phyloP scores from a whole-genome alignment of 2,888 invertebrate species.

The Aphidius colemani region DNA sequence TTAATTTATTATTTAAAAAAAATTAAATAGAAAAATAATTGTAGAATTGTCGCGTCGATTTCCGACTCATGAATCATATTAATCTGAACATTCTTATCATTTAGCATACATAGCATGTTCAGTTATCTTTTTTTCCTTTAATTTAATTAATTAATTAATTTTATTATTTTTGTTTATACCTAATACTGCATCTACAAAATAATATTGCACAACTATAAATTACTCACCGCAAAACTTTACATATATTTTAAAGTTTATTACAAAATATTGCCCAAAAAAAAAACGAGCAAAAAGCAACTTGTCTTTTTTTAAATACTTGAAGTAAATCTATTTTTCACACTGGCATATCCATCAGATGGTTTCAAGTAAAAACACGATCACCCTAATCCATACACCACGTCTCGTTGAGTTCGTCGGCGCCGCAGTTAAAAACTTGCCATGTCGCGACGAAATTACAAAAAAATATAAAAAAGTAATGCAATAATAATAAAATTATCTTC shows the following conservation, averaged over 20 bases:
- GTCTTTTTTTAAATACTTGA: too few relatives aligned
- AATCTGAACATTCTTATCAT: slow-evolving; percentile 40
- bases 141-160: too few relatives aligned
- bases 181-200: too few relatives aligned
- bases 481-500: neutral
- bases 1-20: neutral
- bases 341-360: too few relatives aligned
- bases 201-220: too few relatives aligned
- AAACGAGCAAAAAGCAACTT: too few relatives aligned
- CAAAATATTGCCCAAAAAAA: too few relatives aligned
- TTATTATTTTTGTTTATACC: too few relatives aligned
- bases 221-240: too few relatives aligned
- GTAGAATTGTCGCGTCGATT: slow-evolving; percentile 33
- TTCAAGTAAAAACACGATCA: slow-evolving; percentile 1
- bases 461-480: neutral
- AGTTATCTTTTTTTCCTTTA: neutral
- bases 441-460: slow-evolving; percentile 10
- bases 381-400: slow-evolving; percentile 15
- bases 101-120: slow-evolving; percentile 20
- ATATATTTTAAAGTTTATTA: too few relatives aligned
- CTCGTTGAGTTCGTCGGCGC: slow-evolving; percentile 22
- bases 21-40: neutral
- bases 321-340: too few relatives aligned
- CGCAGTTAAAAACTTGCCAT: slow-evolving; percentile 17
- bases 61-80: slow-evolving; percentile 43